Conservation (phyloP, 2,797 vertebrate species). For the Spea hammondii region DNA sequence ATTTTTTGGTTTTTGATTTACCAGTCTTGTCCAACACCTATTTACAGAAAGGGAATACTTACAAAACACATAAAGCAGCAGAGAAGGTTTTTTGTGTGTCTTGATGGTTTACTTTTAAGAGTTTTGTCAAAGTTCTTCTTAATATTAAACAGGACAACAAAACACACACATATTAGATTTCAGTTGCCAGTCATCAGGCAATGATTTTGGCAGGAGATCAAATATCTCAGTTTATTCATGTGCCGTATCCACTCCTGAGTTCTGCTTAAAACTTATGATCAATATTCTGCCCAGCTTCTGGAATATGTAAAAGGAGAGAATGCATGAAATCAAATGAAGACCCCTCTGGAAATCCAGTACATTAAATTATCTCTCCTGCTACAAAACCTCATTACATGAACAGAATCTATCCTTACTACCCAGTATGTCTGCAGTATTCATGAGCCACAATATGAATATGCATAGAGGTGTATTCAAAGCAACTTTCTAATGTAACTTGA, state of each 20-base stretch:
- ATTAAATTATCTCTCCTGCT: constrained; percentile 43
- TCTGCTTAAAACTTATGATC: constrained; percentile 21
- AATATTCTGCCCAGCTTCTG: constrained; percentile 17
- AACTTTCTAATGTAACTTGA: constrained; percentile 33
- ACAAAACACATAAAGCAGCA: too few species aligned
- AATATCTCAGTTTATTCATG: constrained; percentile 20
- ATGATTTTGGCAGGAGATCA: constrained; percentile 13
- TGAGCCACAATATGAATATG: constrained; percentile 47
- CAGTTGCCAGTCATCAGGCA: background rate
- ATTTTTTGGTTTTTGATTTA: too few species aligned
- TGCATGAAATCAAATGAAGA: constrained; percentile 31
- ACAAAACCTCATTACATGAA: constrained; percentile 44
- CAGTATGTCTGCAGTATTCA: constrained; percentile 27
- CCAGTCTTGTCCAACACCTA: too few species aligned
- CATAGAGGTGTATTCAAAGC: constrained; percentile 29
- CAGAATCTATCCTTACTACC: constrained; percentile 28
- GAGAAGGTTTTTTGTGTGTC: background rate
- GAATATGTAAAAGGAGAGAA: constrained; percentile 20
- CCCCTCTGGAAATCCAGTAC: constrained; percentile 46
- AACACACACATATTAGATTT: background rate
- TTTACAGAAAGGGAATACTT: too few species aligned
- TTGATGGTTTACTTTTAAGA: too few species aligned
- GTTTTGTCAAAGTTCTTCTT: background rate
- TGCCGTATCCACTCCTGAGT: constrained; percentile 3
- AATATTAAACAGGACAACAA: background rate